Conservation (phyloP, 2,113 vertebrate species). For the Microtus richardsoni region DNA sequence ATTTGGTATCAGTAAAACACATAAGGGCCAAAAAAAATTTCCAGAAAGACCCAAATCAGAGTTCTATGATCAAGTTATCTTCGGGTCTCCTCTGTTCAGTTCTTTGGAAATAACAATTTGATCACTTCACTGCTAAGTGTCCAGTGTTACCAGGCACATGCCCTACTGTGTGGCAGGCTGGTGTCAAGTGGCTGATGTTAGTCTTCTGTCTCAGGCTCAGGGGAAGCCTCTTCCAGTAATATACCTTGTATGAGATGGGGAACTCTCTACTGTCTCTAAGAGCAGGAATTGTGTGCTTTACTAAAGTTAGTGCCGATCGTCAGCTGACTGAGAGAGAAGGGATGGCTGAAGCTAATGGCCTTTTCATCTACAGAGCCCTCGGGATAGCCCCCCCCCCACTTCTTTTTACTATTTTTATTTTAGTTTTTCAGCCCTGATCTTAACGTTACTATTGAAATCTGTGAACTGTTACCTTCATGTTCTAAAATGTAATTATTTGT, state of each 20-base stretch:
- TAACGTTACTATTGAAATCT: neutral
- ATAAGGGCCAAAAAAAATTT: too few relatives aligned
- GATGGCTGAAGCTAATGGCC: neutral
- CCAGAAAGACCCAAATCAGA: neutral
- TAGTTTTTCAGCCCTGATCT: neutral
- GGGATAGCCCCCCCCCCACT: neutral
- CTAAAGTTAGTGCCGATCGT: neutral
- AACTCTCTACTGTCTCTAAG: neutral
- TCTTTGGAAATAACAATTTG: neutral
- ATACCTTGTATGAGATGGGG: neutral
- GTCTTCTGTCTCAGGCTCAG: neutral
- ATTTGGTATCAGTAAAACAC: too few relatives aligned
- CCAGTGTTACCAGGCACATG: neutral
- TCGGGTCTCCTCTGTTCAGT: neutral
- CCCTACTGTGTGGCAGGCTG: neutral
- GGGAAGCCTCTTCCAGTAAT: neutral
- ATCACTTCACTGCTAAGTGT: accelerated
- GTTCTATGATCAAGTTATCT: neutral
- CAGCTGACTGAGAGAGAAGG: neutral
- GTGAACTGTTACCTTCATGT: neutral
- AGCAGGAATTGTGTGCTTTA: neutral
- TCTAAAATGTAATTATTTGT: constrained; percentile 44
- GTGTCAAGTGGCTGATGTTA: neutral
- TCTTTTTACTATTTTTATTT: neutral
- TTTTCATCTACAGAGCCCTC: neutral